phyloP scores from a whole-genome alignment of 2,797 vertebrate genomes.

The Hirundo rustica region DNA sequence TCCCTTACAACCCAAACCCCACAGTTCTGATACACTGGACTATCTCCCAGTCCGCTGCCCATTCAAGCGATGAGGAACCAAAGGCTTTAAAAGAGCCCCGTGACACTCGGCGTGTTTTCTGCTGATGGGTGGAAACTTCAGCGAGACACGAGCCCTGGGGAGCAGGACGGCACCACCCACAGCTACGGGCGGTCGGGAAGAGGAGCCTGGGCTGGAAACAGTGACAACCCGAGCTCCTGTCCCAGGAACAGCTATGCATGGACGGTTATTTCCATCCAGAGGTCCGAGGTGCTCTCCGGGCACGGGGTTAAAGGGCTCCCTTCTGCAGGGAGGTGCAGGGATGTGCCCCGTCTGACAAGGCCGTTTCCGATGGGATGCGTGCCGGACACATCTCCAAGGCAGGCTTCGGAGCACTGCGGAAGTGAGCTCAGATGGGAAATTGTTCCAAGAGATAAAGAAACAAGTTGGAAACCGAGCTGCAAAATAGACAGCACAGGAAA shows the following conservation, averaged over 20 bases:
- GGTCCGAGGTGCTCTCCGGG: not conserved
- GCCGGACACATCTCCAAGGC: not conserved
- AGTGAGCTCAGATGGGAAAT: constrained; percentile 65
- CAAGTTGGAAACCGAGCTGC: constrained; percentile 38
- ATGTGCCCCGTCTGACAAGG: not conserved
- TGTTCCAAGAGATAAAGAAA: constrained; percentile 60
- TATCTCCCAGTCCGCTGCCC: not conserved
- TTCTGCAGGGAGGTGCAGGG: not conserved
- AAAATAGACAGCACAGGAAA: constrained; percentile 67
- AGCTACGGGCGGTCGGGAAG: not conserved
- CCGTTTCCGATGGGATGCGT: fast-evolving
- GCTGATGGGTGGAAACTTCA: not conserved
- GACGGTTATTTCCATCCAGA: not conserved
- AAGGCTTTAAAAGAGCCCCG: not conserved
- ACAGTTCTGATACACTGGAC: not conserved
- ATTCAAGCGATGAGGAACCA: not conserved
- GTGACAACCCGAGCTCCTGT: fast-evolving
- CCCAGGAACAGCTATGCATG: not conserved
- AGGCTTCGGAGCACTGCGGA: not conserved
- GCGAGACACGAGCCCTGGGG: not conserved
- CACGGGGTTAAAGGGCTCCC: not conserved
- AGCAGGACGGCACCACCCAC: not conserved
- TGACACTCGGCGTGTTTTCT: not conserved
- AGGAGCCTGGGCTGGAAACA: not conserved
- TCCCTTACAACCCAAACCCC: not conserved